Percentiles rank a stretch among this genome's conserved stretches.
These are phyloP conservation scores for Jordanella pulchra DNA, from an alignment of 2,797 vertebrate genomes.

Conservation along the genomic window DNA sequence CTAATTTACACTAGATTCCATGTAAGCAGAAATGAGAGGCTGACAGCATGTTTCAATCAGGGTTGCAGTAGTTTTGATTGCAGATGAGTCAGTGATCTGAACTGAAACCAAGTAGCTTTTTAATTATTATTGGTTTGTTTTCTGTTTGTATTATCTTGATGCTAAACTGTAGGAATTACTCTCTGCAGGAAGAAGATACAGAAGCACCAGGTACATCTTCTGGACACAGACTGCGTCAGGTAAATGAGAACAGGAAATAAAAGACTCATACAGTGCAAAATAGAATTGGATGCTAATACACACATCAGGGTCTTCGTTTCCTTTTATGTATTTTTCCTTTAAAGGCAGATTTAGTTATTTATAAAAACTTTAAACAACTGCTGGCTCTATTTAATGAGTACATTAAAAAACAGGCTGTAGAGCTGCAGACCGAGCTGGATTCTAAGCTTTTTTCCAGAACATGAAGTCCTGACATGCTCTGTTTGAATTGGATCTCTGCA, in stretches of 20 bases:
- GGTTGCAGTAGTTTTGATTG: background rate
- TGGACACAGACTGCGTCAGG: constrained; percentile 78
- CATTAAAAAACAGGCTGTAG: too few species aligned
- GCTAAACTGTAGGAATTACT: constrained; percentile 4
- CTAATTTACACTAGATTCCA: background rate
- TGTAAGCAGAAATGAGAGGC: background rate
- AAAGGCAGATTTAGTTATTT: background rate
- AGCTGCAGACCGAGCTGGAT: background rate
- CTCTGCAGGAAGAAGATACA: constrained; percentile 75
- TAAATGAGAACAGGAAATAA: constrained; percentile 37
- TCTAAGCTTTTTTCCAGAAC: background rate
- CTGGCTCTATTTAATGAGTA: too few species aligned
- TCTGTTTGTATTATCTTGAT: background rate
- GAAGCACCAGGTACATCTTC: constrained; percentile 81
- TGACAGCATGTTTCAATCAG: background rate
- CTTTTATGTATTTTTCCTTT: background rate
- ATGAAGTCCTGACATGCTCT: background rate
- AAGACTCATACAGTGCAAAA: background rate
- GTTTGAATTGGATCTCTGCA: constrained; percentile 25
- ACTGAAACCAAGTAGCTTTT: background rate
- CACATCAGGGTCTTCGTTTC: background rate
- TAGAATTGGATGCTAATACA: background rate
- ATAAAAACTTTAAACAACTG: background rate
- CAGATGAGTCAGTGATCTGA: background rate
- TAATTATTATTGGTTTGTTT: background rate